Evolutionary conservation across 1,140 invertebrate species (phyloP).

Genomic region (Aphelinus certus): DNA sequence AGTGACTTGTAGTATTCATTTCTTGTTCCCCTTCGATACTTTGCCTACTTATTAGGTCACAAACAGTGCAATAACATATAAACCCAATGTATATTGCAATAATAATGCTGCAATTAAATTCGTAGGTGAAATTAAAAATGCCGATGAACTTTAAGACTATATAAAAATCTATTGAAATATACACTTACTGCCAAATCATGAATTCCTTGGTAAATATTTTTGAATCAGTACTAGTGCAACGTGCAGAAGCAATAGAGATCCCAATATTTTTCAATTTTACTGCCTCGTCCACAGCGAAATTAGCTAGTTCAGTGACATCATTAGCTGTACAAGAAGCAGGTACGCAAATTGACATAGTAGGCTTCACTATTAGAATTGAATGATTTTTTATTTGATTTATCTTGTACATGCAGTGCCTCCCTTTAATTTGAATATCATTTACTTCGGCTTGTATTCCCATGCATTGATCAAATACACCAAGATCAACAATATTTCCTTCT

Average conservation of each 20-base stretch:
- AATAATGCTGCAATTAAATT: no score
- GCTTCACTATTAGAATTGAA: not conserved
- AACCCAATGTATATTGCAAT: no score
- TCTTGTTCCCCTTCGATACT: no score
- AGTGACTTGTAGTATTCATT: no score
- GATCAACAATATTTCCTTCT: conserved; percentile 45
- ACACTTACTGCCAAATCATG: conserved; percentile 13
- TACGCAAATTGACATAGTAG: conserved; percentile 26
- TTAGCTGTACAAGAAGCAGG: conserved; percentile 20
- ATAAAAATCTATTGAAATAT: not conserved
- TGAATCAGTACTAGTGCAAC: not conserved
- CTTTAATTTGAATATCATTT: conserved; percentile 4
- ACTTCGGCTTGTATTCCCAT: conserved; percentile 6
- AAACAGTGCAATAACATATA: no score
- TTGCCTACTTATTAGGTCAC: no score
- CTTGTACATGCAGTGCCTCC: conserved; percentile 30
- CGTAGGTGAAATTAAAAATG: no score
- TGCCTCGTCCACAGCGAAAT: not conserved
- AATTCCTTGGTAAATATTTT: not conserved
- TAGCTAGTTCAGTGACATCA: conserved; percentile 10
- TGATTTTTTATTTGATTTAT: not conserved
- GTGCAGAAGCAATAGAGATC: not conserved
- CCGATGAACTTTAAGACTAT: not conserved
- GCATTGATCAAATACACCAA: conserved; percentile 54
- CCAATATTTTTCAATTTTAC: not conserved